phyloP scores from a whole-genome alignment of 2,888 invertebrate species.

The Branchellion lobata region DNA sequence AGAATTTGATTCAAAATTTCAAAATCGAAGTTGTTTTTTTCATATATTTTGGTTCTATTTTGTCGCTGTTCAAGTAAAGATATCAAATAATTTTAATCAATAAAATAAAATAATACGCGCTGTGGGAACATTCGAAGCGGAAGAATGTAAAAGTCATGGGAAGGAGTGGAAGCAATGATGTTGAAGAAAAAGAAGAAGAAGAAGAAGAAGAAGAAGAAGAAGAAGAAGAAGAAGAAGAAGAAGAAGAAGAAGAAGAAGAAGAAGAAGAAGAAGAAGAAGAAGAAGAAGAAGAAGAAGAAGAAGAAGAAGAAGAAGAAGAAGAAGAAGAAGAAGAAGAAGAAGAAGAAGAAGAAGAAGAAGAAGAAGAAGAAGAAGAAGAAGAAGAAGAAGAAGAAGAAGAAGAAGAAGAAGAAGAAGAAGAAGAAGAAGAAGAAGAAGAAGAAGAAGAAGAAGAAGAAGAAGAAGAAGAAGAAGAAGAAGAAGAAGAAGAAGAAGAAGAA shows the following conservation, averaged over 20 bases:
- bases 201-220: conserved; percentile 22
- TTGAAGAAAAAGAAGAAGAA: too few relatives aligned
- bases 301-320: neutral
- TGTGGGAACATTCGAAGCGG: neutral
- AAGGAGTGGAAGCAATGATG: neutral
- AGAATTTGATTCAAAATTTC: too few relatives aligned
- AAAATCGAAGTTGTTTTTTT: too few relatives aligned
- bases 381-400: conserved; percentile 28
- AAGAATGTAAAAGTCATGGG: neutral
- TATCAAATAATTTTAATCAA: neutral
- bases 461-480: conserved; percentile 28
- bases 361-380: neutral
- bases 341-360: neutral
- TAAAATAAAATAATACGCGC: neutral
- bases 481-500: conserved; percentile 35
- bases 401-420: conserved; percentile 41
- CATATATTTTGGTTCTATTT: too few relatives aligned
- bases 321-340: conserved; percentile 6
- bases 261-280: conserved; percentile 44
- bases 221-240: conserved; percentile 44
- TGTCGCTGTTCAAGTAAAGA: too few relatives aligned
- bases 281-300: conserved; percentile 8
- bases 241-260: conserved; percentile 44
- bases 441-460: conserved; percentile 38
- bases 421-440: conserved; percentile 39